phyloP scores from a whole-genome alignment of 2,113 vertebrate species.

The Ondatra zibethicus region DNA sequence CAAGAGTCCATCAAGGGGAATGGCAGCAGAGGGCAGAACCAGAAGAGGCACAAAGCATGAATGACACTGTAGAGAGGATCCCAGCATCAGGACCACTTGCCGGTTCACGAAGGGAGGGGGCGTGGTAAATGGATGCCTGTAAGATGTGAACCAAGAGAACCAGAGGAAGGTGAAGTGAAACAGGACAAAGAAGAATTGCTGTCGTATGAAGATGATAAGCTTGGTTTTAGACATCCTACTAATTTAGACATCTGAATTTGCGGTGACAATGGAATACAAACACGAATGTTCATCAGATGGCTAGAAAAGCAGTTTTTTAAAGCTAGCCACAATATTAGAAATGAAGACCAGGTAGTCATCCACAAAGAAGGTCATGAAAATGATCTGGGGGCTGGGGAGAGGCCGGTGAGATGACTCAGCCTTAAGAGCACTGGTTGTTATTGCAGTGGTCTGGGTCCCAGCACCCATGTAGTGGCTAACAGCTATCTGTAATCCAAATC shows the following conservation, averaged over 20 bases:
- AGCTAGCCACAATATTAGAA: not conserved
- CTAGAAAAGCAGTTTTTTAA: not conserved
- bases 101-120: not conserved
- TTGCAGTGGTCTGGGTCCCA: not conserved
- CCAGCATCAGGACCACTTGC: not conserved
- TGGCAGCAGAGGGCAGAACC: not conserved
- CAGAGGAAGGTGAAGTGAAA: not conserved
- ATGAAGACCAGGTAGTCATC: not conserved
- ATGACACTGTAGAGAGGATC: not conserved
- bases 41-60: not conserved
- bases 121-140: not conserved
- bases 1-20: not conserved
- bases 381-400: not conserved
- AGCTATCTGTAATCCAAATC: not conserved
- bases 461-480: not conserved
- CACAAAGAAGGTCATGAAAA: not conserved
- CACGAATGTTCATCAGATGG: not conserved
- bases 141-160: not conserved
- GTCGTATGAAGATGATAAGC: not conserved
- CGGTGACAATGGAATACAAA: not conserved
- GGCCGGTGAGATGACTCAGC: not conserved
- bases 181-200: not conserved
- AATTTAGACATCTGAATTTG: not conserved
- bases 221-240: not conserved
- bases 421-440: not conserved